phyloP scores from a whole-genome alignment of 2,113 vertebrate genomes.

The Pterocles gutturalis region DNA sequence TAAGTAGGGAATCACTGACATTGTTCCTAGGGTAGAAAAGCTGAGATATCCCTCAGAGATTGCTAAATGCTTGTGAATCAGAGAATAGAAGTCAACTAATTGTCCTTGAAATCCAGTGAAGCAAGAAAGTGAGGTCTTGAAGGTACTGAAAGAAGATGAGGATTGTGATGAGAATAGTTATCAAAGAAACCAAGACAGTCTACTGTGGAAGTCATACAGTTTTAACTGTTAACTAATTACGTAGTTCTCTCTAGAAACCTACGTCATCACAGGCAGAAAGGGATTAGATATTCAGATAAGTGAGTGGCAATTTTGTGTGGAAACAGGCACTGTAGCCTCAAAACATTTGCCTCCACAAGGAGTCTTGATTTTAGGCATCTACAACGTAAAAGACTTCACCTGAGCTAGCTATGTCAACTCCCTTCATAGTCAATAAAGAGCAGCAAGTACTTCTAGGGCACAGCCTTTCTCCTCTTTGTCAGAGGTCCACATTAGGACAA shows the following conservation, averaged over 20 bases:
- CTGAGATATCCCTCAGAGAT: not conserved
- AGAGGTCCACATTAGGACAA: not conserved
- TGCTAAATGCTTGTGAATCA: not conserved
- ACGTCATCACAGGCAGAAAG: not conserved
- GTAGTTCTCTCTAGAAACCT: not conserved
- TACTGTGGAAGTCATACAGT: not conserved
- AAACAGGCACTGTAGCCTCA: not conserved
- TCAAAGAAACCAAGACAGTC: not conserved
- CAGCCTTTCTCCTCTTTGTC: not conserved
- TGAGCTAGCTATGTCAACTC: not conserved
- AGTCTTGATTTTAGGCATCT: not conserved
- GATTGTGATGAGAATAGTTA: not conserved
- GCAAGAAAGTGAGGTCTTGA: not conserved
- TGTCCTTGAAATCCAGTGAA: not conserved
- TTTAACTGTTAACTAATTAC: not conserved
- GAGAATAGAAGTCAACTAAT: not conserved
- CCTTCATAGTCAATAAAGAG: not conserved
- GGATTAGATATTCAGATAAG: not conserved
- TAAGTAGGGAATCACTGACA: not conserved
- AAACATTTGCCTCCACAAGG: not conserved
- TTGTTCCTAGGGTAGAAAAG: not conserved
- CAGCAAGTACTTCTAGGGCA: not conserved
- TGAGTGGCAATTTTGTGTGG: not conserved
- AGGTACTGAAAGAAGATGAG: not conserved
- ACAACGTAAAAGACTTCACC: not conserved